phyloP scores from a whole-genome alignment of 2,888 invertebrate genomes.

The Sisyra terminalis region DNA sequence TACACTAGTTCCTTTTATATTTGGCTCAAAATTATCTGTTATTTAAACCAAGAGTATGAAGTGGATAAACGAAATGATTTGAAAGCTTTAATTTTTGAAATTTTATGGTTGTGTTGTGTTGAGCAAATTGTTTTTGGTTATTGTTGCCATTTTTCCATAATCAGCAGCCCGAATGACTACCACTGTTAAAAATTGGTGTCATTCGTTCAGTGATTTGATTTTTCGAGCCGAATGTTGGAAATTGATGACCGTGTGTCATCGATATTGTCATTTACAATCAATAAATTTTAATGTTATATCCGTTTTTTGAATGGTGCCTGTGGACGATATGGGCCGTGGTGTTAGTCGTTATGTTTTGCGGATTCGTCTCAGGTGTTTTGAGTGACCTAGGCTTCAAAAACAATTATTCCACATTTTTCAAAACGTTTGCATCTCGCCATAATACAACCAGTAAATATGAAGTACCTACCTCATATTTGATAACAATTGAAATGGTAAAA shows the following conservation, averaged over 20 bases:
- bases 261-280: not conserved
- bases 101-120: too few species aligned
- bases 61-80: too few species aligned
- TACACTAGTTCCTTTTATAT: not conserved
- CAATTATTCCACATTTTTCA: conserved; percentile 4
- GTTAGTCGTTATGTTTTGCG: conserved; percentile 18
- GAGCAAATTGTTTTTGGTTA: not conserved
- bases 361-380: conserved; percentile 18
- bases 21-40: not conserved
- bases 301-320: conserved; percentile 12
- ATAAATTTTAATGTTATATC: conserved; percentile 7
- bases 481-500: conserved; percentile 8
- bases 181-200: too few species aligned
- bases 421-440: not conserved
- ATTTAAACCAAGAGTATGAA: not conserved
- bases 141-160: too few species aligned
- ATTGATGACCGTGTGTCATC: too few species aligned
- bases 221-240: too few species aligned
- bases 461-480: conserved; percentile 6
- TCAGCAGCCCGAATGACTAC: too few species aligned
- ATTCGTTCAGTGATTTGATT: too few species aligned
- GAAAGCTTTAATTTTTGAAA: too few species aligned
- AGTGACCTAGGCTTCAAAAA: conserved; percentile 12
- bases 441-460: conserved; percentile 4
- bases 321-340: conserved; percentile 17